Evolutionary conservation across 2,797 vertebrate genomes (phyloP).

Genomic region (Dermochelys coriacea): DNA sequence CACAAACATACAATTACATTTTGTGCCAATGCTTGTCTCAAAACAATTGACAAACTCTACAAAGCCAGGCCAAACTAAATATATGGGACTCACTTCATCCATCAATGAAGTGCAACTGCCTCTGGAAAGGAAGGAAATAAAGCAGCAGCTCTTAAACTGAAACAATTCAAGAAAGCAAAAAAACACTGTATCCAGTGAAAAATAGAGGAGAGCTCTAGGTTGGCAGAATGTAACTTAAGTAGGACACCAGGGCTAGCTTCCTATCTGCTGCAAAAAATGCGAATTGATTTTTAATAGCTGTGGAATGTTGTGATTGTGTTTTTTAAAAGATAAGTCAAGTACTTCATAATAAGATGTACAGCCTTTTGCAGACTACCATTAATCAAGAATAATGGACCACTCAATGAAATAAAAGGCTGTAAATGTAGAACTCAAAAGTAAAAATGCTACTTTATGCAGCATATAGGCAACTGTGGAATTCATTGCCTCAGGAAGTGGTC

Average conservation of each 20-base stretch:
- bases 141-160: background rate
- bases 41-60: background rate
- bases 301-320: background rate
- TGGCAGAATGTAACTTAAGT: background rate
- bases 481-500: background rate
- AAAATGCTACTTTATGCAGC: constrained; percentile 8
- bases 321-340: background rate
- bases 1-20: background rate
- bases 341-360: background rate
- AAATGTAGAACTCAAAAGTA: background rate
- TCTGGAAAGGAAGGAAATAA: background rate
- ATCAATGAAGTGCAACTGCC: background rate
- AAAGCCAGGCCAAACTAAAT: background rate
- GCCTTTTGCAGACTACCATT: background rate
- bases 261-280: background rate
- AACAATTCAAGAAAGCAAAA: background rate
- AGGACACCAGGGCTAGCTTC: background rate
- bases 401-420: background rate
- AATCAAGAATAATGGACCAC: background rate
- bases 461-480: background rate
- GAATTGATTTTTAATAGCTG: constrained; percentile 15
- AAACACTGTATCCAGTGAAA: background rate
- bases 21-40: background rate
- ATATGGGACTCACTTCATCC: background rate
- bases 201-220: background rate